Percentiles rank a stretch among this genome's conserved stretches.
phyloP scores from a whole-genome alignment of 2,888 invertebrate genomes.

The Volucella zonaria region DNA sequence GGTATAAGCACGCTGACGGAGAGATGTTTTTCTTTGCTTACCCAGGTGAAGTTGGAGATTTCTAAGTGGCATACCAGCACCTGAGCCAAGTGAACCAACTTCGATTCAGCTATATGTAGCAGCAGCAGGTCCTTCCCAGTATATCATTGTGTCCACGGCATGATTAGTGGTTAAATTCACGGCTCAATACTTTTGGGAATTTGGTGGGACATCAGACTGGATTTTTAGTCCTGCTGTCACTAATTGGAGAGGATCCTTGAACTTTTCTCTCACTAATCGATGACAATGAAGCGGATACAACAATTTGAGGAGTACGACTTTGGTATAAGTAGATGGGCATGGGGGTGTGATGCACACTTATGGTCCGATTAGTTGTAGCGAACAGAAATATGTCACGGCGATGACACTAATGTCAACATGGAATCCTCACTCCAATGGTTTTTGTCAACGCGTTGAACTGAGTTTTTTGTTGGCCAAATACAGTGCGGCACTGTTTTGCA shows the following conservation, averaged over 20 bases:
- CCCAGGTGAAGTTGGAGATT: slow-evolving; percentile 69
- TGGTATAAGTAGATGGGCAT: background rate
- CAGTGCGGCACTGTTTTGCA: slow-evolving; percentile 7
- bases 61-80: slow-evolving; percentile 65
- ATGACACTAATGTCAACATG: slow-evolving; percentile 56
- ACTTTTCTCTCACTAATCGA: slow-evolving; percentile 53
- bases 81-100: slow-evolving; percentile 45
- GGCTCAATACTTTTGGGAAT: slow-evolving; percentile 47
- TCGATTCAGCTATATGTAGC: background rate
- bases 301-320: background rate
- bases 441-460: slow-evolving; percentile 42
- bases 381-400: slow-evolving; percentile 24
- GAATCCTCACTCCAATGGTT: slow-evolving; percentile 47
- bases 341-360: slow-evolving; percentile 9
- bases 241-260: slow-evolving; percentile 70
- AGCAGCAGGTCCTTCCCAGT: slow-evolving; percentile 19
- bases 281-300: slow-evolving; percentile 27
- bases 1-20: slow-evolving; percentile 30
- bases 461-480: background rate
- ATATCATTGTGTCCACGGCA: slow-evolving; percentile 49
- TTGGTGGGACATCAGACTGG: background rate
- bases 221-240: slow-evolving; percentile 63
- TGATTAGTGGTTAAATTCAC: slow-evolving; percentile 69
- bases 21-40: slow-evolving; percentile 29
- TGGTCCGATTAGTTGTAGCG: slow-evolving; percentile 39